Conservation (phyloP, 1,140 invertebrate species). For the Macrocentrus cingulum region DNA sequence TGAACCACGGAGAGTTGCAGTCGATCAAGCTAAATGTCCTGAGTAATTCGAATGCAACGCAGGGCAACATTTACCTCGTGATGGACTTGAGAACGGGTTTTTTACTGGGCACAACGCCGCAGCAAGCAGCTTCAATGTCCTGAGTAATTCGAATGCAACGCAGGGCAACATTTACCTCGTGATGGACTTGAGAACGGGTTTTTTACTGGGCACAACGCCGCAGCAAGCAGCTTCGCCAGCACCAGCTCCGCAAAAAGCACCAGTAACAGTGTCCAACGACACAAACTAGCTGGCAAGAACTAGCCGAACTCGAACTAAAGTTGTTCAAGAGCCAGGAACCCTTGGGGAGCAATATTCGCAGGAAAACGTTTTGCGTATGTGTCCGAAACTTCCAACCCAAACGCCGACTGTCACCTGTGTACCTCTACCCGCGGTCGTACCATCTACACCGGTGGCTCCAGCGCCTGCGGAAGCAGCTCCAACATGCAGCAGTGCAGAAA, state of each 20-base stretch:
- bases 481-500: constrained; percentile 40
- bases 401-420: no score
- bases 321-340: constrained; percentile 42
- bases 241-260: not conserved
- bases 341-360: constrained; percentile 44
- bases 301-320: constrained; percentile 21
- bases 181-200: constrained; percentile 59
- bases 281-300: constrained; percentile 33
- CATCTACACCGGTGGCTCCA: no score
- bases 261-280: not conserved
- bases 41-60: no score
- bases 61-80: no score
- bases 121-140: no score
- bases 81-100: no score
- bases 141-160: constrained; percentile 45
- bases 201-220: constrained; percentile 56
- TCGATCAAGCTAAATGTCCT: constrained; percentile 53
- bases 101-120: no score
- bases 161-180: constrained; percentile 59
- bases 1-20: constrained; percentile 38
- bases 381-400: not conserved
- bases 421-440: no score
- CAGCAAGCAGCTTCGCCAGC: constrained; percentile 27
- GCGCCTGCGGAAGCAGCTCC: no score
- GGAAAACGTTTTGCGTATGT: constrained; percentile 16